Conservation (phyloP, 1,140 invertebrate genomes). For the Anoplolepis gracilipes region DNA sequence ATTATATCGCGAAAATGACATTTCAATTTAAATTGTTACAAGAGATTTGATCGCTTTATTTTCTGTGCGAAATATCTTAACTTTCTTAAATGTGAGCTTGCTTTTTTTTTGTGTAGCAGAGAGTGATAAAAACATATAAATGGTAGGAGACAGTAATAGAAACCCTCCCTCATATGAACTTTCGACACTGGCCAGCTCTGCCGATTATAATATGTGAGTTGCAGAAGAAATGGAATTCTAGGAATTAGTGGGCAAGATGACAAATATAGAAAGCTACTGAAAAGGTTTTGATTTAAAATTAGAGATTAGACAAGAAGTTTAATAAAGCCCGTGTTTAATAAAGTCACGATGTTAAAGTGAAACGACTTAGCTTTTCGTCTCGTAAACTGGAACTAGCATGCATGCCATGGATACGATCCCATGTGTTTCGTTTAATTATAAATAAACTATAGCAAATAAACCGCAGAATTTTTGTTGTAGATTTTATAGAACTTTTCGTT, state of each 20-base stretch:
- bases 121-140: neutral
- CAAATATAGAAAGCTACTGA: neutral
- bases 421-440: neutral
- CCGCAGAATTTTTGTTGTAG: neutral
- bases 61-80: neutral
- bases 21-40: too few species aligned
- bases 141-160: neutral
- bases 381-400: too few species aligned
- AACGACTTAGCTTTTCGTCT: neutral
- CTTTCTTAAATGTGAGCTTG: neutral
- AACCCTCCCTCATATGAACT: neutral
- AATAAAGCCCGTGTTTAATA: neutral
- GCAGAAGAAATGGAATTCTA: neutral
- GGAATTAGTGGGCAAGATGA: neutral
- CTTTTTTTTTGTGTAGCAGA: neutral
- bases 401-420: neutral
- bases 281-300: slow-evolving; percentile 6
- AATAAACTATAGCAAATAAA: too few species aligned
- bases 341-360: neutral
- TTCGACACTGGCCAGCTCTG: neutral
- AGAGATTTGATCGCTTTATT: neutral
- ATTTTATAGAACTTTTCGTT: slow-evolving; percentile 7
- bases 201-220: neutral
- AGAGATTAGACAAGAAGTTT: neutral
- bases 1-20: neutral